Evolutionary conservation across 2,888 invertebrate species (phyloP).

Genomic region (Ophioninae sp.): DNA sequence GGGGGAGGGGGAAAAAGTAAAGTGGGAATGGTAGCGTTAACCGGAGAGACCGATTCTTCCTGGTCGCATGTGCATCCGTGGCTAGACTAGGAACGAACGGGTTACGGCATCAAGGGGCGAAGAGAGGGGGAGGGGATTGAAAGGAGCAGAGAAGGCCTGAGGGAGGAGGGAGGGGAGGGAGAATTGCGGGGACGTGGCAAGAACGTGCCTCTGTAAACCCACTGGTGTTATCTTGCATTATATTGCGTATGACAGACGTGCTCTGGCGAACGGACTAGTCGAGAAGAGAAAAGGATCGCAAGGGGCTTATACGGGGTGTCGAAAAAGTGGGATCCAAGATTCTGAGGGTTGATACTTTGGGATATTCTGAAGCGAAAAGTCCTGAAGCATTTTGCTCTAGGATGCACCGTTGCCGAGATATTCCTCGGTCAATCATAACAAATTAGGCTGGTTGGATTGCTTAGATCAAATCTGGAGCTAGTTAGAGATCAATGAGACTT

Average conservation of each 20-base stretch:
- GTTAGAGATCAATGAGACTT: too few species aligned
- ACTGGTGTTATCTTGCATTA: constrained; percentile 73
- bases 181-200: constrained; percentile 52
- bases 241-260: constrained; percentile 76
- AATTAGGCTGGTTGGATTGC: neutral
- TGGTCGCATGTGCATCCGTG: constrained; percentile 52
- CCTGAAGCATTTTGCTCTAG: neutral
- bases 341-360: neutral
- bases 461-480: too few species aligned
- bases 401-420: neutral
- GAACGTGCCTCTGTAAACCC: constrained; percentile 72
- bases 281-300: constrained; percentile 42
- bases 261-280: constrained; percentile 49
- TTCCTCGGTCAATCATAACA: neutral
- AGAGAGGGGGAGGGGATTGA: constrained; percentile 8
- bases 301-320: neutral
- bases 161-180: constrained; percentile 44
- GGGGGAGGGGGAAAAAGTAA: constrained; percentile 2
- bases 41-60: constrained; percentile 36
- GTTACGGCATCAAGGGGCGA: constrained; percentile 12
- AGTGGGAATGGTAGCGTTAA: constrained; percentile 42
- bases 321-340: neutral
- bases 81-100: constrained; percentile 42
- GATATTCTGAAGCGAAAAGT: neutral
- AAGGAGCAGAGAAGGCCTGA: constrained; percentile 33